phyloP scores from a whole-genome alignment of 2,797 vertebrate species.

The Apodemus agrarius region DNA sequence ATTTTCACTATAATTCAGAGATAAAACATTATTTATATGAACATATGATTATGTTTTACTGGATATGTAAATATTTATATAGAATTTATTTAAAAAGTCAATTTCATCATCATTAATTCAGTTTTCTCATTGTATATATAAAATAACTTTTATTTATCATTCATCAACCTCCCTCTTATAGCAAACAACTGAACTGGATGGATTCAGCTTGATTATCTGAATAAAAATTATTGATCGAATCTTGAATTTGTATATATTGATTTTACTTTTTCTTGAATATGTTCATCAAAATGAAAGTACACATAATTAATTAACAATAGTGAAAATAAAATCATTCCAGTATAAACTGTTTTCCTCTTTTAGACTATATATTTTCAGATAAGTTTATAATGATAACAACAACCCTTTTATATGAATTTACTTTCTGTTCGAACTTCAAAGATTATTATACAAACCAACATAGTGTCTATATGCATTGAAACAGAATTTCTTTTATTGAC shows the following conservation, averaged over 20 bases:
- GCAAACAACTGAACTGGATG: slow-evolving; percentile 15
- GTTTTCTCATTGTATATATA: not conserved
- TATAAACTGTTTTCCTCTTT: slow-evolving; percentile 42
- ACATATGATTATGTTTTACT: not conserved
- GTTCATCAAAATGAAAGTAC: not conserved
- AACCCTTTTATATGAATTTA: slow-evolving; percentile 32
- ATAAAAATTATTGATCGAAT: not conserved
- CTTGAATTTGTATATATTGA: slow-evolving; percentile 55
- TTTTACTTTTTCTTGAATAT: slow-evolving; percentile 41
- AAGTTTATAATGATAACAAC: slow-evolving; percentile 40
- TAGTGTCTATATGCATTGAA: slow-evolving; percentile 2
- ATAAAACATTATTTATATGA: not conserved
- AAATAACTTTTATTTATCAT: slow-evolving; percentile 53
- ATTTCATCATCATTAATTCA: slow-evolving; percentile 24
- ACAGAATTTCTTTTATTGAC: slow-evolving; percentile 42
- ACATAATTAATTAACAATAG: slow-evolving; percentile 17
- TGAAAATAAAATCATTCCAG: slow-evolving; percentile 36
- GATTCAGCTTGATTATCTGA: slow-evolving; percentile 2
- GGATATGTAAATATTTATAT: not conserved
- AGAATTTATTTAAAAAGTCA: slow-evolving; percentile 7
- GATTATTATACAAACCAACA: slow-evolving; percentile 1
- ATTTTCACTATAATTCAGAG: not conserved
- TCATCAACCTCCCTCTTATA: slow-evolving; percentile 25
- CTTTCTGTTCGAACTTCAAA: not conserved
- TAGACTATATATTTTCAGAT: not conserved